Evolutionary conservation across 2,888 invertebrate genomes (phyloP).

Genomic region (Diachrysia chrysitis): DNA sequence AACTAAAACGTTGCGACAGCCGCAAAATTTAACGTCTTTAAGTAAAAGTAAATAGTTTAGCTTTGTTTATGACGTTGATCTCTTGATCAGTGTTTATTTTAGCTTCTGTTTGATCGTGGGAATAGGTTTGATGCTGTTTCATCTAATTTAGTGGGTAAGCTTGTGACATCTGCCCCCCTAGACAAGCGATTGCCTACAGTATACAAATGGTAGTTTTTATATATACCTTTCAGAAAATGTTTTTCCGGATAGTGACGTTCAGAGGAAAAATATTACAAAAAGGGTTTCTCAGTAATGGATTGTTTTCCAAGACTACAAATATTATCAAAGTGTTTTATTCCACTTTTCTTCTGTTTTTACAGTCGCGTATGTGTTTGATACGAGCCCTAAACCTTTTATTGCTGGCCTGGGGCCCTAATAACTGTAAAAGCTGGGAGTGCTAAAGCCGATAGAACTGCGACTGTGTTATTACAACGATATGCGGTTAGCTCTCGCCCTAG

Average conservation of each 20-base stretch:
- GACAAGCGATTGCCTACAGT: too few species aligned
- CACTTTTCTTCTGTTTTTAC: slow-evolving; percentile 31
- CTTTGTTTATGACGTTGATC: slow-evolving; percentile 7
- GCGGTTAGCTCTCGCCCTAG: background rate
- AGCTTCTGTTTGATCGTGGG: background rate
- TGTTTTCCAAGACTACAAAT: background rate
- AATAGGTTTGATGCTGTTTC: background rate
- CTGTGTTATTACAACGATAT: slow-evolving; percentile 17
- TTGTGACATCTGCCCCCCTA: too few species aligned
- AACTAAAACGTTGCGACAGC: slow-evolving; percentile 13
- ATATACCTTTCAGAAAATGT: too few species aligned
- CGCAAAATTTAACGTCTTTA: background rate
- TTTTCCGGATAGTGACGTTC: background rate
- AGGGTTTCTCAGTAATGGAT: background rate
- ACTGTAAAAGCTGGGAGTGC: slow-evolving; percentile 44
- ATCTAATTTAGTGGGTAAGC: too few species aligned
- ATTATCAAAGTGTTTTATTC: slow-evolving; percentile 7
- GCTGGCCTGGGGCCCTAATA: slow-evolving; percentile 28
- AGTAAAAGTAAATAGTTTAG: slow-evolving; percentile 16
- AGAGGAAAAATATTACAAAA: background rate
- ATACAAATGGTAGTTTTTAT: too few species aligned
- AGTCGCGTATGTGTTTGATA: slow-evolving; percentile 15
- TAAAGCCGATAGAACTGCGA: slow-evolving; percentile 30
- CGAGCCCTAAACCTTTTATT: slow-evolving; percentile 33
- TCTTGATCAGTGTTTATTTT: slow-evolving; percentile 6